A percentile compares a stretch with the other conserved stretches of the same genome.
Evolutionary conservation across 2,113 vertebrate genomes (phyloP).

Genomic region (Amphilophus citrinellus): DNA sequence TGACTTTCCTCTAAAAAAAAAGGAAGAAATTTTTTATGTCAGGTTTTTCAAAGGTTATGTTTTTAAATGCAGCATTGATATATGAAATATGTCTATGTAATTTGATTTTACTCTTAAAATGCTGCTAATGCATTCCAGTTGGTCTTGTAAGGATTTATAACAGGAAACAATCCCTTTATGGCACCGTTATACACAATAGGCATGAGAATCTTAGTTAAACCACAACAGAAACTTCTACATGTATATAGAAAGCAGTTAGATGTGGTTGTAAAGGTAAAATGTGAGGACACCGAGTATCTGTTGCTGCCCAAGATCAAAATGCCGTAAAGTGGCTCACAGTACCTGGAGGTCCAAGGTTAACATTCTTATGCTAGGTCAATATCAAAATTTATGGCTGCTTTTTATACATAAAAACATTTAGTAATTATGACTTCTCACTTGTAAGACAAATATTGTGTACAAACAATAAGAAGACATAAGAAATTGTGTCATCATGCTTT

Average conservation of each 20-base stretch:
- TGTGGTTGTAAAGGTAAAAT: background rate
- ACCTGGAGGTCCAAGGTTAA: background rate
- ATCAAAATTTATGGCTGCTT: background rate
- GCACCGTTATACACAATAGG: background rate
- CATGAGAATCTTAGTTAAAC: background rate
- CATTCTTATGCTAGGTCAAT: background rate
- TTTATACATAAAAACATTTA: background rate
- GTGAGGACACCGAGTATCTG: background rate
- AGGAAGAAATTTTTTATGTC: too few relatives aligned
- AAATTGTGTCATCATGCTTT: background rate
- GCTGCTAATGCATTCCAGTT: background rate
- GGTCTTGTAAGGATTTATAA: background rate
- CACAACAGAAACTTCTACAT: background rate
- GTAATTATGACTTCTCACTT: background rate
- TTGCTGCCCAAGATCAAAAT: background rate
- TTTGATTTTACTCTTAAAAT: background rate
- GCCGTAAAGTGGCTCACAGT: background rate
- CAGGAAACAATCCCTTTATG: too few relatives aligned
- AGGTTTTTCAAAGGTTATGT: too few relatives aligned
- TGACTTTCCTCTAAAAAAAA: too few relatives aligned
- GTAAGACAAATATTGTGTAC: too few relatives aligned
- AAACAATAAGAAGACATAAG: too few relatives aligned
- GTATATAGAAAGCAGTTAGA: background rate
- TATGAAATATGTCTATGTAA: background rate
- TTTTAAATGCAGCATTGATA: background rate